A percentile compares a stretch with the other conserved stretches of the same genome.
phyloP scores from a whole-genome alignment of 2,888 invertebrate species.

The Unio pictorum region DNA sequence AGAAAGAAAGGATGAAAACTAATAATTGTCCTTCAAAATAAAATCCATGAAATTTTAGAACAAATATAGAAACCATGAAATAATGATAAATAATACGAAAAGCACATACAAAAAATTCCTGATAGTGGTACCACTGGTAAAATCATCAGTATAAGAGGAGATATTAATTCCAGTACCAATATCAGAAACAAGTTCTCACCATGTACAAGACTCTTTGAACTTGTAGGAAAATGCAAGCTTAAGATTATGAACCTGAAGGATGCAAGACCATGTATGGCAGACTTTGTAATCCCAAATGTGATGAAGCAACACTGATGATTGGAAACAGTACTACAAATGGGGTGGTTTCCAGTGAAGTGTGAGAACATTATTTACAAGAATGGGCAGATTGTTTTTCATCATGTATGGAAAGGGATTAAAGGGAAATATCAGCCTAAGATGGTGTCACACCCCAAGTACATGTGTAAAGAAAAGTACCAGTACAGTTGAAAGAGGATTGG shows the following conservation, averaged over 20 bases:
- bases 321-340: conserved; percentile 5
- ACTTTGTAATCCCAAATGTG: conserved; percentile 3
- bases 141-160: conserved; percentile 2
- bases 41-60: too few species aligned
- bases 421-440: conserved; percentile 15
- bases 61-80: too few species aligned
- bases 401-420: conserved; percentile 6
- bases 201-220: background rate
- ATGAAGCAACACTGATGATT: conserved; percentile 8
- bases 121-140: conserved; percentile 9
- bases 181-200: background rate
- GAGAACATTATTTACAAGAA: conserved; percentile 3
- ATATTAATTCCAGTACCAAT: background rate
- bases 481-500: conserved; percentile 14
- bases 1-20: too few species aligned
- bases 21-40: too few species aligned
- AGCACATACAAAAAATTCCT: conserved; percentile 7
- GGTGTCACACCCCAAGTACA: conserved; percentile 14
- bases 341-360: conserved; percentile 3
- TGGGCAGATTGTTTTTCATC: conserved; percentile 12
- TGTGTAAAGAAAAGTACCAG: conserved; percentile 20
- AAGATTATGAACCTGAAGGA: background rate
- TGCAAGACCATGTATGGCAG: background rate
- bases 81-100: background rate
- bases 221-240: background rate